These are phyloP conservation scores for Brevimyrus niger DNA, from an alignment of 2,113 vertebrate genomes.

Conservation along the genomic window DNA sequence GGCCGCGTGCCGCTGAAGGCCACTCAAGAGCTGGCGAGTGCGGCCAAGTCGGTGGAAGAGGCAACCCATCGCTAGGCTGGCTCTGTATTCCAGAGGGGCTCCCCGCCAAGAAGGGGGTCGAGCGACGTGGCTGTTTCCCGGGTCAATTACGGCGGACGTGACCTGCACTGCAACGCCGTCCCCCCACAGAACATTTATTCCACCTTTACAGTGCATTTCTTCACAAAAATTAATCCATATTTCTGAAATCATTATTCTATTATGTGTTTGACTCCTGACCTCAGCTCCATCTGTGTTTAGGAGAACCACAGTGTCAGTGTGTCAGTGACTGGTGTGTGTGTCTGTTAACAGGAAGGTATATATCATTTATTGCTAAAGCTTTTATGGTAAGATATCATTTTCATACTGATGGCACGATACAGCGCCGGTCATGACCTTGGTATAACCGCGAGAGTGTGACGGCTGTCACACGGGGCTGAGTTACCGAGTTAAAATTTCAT, in stretches of 20 bases:
- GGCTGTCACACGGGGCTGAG: neutral
- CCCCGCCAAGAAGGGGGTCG: neutral
- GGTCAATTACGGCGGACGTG: neutral
- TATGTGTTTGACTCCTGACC: neutral
- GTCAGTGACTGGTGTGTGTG: no score
- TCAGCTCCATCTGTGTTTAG: neutral
- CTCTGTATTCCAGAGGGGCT: no score
- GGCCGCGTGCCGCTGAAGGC: neutral
- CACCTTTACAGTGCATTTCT: neutral
- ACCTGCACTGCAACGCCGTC: neutral
- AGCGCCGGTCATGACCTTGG: neutral
- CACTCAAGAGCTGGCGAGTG: neutral
- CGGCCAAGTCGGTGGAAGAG: neutral
- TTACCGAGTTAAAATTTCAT: neutral
- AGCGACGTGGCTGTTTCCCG: neutral
- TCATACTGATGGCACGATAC: neutral
- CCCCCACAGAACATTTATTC: neutral
- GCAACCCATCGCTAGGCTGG: neutral
- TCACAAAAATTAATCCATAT: neutral
- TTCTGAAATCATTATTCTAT: neutral
- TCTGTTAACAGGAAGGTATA: neutral
- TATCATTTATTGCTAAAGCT: neutral
- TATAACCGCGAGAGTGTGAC: neutral
- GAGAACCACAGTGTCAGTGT: no score
- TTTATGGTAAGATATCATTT: neutral